Conservation (phyloP, 1,140 invertebrate genomes). For the Bombus balteatus region DNA sequence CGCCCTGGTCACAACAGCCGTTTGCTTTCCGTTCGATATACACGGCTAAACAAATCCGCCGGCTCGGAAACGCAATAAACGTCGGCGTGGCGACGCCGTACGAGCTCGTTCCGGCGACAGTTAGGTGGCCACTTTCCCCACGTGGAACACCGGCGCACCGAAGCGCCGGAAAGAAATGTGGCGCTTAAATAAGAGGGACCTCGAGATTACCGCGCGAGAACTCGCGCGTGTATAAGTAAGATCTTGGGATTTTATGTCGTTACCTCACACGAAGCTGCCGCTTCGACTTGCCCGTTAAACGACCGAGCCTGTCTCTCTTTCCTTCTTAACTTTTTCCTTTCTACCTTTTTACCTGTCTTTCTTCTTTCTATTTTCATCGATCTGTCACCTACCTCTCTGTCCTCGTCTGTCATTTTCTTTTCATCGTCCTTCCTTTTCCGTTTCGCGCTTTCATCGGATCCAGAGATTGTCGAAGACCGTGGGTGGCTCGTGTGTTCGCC, state of each 20-base stretch:
- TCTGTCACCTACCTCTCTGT: not conserved
- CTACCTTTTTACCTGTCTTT: not conserved
- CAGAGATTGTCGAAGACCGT: conserved; percentile 48
- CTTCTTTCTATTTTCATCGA: not conserved
- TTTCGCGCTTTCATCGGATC: conserved; percentile 17
- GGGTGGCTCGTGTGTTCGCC: conserved; percentile 60
- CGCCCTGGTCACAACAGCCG: not conserved
- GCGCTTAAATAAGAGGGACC: conserved; percentile 68
- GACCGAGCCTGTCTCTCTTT: conserved; percentile 22
- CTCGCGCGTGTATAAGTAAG: conserved; percentile 70
- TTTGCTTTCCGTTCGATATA: conserved; percentile 40
- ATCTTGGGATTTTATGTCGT: conserved; percentile 76
- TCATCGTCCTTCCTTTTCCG: not conserved
- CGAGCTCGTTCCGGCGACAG: conserved; percentile 62
- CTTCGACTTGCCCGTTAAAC: conserved; percentile 59
- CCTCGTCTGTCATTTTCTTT: not conserved
- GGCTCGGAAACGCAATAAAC: conserved; percentile 66
- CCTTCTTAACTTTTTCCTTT: not conserved
- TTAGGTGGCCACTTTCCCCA: conserved; percentile 67
- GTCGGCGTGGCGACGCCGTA: conserved; percentile 60
- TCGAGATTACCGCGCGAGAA: conserved; percentile 67
- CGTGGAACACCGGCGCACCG: conserved; percentile 36
- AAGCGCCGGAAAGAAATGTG: conserved; percentile 67
- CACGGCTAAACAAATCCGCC: conserved; percentile 65
- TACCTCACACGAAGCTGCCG: conserved; percentile 74